Conservation (phyloP, 2,113 vertebrate species). For the Petroica traversi region DNA sequence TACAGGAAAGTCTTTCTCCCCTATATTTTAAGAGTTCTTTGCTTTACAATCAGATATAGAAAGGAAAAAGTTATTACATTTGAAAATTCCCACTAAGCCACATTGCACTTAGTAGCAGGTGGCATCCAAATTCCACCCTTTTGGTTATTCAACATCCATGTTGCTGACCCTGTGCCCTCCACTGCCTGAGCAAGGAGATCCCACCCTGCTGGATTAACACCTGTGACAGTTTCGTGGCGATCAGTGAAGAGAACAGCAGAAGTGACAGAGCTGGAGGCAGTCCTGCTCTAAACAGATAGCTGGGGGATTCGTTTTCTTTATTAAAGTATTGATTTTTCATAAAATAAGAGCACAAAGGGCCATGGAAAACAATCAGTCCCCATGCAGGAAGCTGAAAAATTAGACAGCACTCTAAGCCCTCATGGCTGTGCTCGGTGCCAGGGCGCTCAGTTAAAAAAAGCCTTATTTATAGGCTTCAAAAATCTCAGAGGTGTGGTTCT, state of each 20-base stretch:
- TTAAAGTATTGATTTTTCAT: constrained; percentile 77
- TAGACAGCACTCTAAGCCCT: constrained; percentile 26
- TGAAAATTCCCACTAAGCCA: neutral
- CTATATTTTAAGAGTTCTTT: neutral
- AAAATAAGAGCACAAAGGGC: constrained; percentile 69
- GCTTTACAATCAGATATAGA: neutral
- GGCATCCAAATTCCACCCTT: neutral
- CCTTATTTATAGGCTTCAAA: constrained; percentile 26
- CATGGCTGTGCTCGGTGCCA: neutral
- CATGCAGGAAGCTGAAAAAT: constrained; percentile 49
- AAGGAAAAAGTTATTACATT: neutral
- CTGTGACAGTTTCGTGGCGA: neutral
- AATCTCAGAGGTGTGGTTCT: constrained; percentile 4
- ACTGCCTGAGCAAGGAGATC: neutral
- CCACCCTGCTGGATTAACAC: neutral
- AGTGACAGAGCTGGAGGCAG: neutral
- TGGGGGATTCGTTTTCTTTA: constrained; percentile 64
- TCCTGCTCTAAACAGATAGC: constrained; percentile 55
- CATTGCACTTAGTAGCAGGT: neutral
- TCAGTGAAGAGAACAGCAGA: neutral
- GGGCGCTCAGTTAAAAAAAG: neutral
- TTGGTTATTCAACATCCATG: neutral
- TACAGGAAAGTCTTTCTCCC: neutral
- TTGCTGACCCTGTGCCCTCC: neutral
- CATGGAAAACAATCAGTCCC: constrained; percentile 67